Evolutionary conservation across 64 coral and sea anemone genomes (phyloP), one percentile per base, ranked within the genome.

Genomic region (Dendrophyllia cribrosa): DNA sequence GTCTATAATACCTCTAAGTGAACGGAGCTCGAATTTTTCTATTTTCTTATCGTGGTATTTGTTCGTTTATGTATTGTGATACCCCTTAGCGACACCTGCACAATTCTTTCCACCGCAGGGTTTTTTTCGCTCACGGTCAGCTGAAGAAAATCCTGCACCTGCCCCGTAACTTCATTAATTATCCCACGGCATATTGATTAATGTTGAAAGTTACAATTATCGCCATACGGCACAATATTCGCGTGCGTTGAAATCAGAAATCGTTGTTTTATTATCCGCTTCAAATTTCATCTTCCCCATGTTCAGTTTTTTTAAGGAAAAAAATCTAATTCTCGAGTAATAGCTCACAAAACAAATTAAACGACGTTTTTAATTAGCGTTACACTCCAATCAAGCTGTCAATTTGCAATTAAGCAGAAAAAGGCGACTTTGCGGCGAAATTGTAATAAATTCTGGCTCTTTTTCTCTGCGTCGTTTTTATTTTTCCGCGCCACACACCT

Each of bases 151-250:
- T 16, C 14, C 61, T 51, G 20, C 80, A 84, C 61, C 80, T 84
- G 80, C 45, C 46, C 46, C 22, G 14, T 51, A 67, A 84, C 80
- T 66, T 68, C 80, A 84, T 84, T 67, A 84, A 67, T 84, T 67
- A 84, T 67, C 65, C 80, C 19, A 67, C 45, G 62, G 80, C 45
- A 84, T 84, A 84, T 84, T 84, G 80, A 84, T 65, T 67, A 47
- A 84, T 67, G 62, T 84, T 84, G 62, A 68, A 84, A 68, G 43
- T 84, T 51, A 84, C 80, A 84, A 84, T 66, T 62, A 84, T 65
- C 79, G 15, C 59, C 26, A 63, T 65, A 62, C 25, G 43, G 59
- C 59, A 58, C 13, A 34, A 82, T 82, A 65, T 82, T 82, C 22
- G 58, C 58, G 59, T 45, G 79, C 59, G 15, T 64, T 20, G 9